Conservation (phyloP, 2,797 vertebrate species). For the Poecile montanus region DNA sequence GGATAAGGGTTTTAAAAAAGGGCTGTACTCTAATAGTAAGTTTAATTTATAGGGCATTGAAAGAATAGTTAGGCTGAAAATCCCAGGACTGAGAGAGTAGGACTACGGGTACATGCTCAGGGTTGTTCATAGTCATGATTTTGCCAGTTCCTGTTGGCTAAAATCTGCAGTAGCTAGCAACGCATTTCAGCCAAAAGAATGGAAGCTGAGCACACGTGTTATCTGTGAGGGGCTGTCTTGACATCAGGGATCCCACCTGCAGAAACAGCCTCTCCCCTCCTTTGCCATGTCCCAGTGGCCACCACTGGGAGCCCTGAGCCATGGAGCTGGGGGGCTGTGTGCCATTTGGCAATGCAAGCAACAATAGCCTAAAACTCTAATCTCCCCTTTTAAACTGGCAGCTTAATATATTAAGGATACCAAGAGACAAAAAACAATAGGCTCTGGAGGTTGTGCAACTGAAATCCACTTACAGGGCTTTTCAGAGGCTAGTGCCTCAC, state of each 20-base stretch:
- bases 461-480: conserved; percentile 16
- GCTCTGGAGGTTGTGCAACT: conserved; percentile 35
- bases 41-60: background rate
- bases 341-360: background rate
- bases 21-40: background rate
- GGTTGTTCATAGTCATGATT: background rate
- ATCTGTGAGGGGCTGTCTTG: background rate
- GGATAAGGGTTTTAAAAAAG: background rate
- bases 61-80: background rate
- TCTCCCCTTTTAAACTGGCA: conserved; percentile 30
- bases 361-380: conserved; percentile 8
- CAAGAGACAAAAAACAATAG: conserved; percentile 43
- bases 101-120: background rate
- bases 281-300: background rate
- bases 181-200: background rate
- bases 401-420: conserved; percentile 46
- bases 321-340: background rate
- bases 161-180: background rate
- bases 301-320: background rate
- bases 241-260: rapidly evolving
- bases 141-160: background rate
- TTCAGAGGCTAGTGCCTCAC: background rate
- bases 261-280: background rate
- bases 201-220: background rate
- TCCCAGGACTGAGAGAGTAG: background rate